These are phyloP conservation scores for Chelonus formosanus DNA, from an alignment of 2,888 invertebrate genomes.

Conservation along the genomic window DNA sequence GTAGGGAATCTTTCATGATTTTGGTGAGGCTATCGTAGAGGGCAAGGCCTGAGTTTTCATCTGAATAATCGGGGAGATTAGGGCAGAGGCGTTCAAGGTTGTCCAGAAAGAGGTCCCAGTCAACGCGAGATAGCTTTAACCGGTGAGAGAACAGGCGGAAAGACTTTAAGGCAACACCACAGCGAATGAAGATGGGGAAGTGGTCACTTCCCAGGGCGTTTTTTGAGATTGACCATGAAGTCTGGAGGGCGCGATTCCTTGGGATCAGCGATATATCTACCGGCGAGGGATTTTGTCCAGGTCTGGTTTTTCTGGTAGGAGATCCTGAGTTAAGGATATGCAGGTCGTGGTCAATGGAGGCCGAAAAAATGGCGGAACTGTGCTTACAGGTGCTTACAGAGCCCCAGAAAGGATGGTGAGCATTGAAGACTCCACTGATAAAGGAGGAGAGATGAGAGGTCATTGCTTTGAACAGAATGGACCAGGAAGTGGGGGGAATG, in stretches of 20 bases:
- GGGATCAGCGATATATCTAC: slow-evolving; percentile 32
- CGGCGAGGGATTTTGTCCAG: slow-evolving; percentile 7
- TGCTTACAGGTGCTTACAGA: background rate
- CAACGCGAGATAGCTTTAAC: background rate
- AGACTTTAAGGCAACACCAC: background rate
- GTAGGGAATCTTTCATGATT: too few relatives aligned
- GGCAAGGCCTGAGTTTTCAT: too few relatives aligned
- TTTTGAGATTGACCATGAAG: background rate
- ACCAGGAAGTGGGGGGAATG: background rate
- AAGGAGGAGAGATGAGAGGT: background rate
- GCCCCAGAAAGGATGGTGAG: slow-evolving; percentile 33
- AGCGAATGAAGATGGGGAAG: slow-evolving; percentile 14
- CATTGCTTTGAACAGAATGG: slow-evolving; percentile 1
- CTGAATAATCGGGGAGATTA: too few relatives aligned
- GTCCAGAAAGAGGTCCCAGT: too few relatives aligned
- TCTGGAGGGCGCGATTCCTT: background rate
- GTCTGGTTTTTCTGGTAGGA: slow-evolving; percentile 19
- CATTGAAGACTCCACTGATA: slow-evolving; percentile 32
- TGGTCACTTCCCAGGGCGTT: slow-evolving; percentile 11
- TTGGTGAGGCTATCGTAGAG: too few relatives aligned
- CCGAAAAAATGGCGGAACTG: background rate
- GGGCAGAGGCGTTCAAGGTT: too few relatives aligned
- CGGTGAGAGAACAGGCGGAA: background rate
- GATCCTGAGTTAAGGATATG: slow-evolving; percentile 28
- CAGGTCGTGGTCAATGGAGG: slow-evolving; percentile 12